A percentile compares a stretch with the other conserved stretches of the same genome.
Conservation (phyloP, 37 sponge, comb jelly and placozoan genomes). For the Oscarella lobularis region DNA sequence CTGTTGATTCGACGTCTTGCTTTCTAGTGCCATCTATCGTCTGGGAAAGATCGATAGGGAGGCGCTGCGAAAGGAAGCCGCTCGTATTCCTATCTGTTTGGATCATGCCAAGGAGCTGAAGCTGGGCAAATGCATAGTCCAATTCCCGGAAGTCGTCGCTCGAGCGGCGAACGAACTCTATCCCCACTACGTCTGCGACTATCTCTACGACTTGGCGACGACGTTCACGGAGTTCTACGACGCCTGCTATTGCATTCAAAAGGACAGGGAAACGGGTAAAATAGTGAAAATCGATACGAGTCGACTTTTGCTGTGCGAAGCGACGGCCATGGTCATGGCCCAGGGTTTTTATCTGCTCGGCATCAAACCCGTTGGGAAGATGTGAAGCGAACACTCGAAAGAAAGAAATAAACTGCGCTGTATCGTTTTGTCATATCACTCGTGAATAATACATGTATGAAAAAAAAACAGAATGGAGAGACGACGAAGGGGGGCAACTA, state of each 20-base stretch:
- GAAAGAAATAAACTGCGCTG: neutral
- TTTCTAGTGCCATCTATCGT: neutral
- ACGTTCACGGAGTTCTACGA: constrained; percentile 93
- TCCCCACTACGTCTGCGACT: constrained; percentile 84
- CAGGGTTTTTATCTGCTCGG: constrained; percentile 75
- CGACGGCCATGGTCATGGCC: constrained; percentile 72
- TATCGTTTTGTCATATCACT: no score
- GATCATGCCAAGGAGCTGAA: constrained; percentile 45
- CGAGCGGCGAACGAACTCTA: constrained; percentile 39
- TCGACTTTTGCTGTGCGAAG: constrained; percentile 80
- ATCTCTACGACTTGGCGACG: constrained; percentile 79
- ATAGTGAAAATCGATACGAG: constrained; percentile 72
- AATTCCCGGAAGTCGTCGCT: constrained; percentile 74
- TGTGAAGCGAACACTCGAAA: constrained; percentile 41
- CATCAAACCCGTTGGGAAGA: constrained; percentile 59
- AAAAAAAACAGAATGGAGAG: no score
- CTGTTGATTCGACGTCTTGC: no score
- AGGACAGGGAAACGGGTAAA: constrained; percentile 62
- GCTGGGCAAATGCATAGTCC: constrained; percentile 71
- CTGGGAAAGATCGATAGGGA: neutral
- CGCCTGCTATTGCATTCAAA: constrained; percentile 91
- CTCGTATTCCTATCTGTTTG: neutral
- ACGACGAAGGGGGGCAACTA: no score
- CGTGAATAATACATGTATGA: no score
- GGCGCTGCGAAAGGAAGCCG: neutral